phyloP scores from a whole-genome alignment of 1,140 invertebrate species.

The Nylanderia fulva region DNA sequence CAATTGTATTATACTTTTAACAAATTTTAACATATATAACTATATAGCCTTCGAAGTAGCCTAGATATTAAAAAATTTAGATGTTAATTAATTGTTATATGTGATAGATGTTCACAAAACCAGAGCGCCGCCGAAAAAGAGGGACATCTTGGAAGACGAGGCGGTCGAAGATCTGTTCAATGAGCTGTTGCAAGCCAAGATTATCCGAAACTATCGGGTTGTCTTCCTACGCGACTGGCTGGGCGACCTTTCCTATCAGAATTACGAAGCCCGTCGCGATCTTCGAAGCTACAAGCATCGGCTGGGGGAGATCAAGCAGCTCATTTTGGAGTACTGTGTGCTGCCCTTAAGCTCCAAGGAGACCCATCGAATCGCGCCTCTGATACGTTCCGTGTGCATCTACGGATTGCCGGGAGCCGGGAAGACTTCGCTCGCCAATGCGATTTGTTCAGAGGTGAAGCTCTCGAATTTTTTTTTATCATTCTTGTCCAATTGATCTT shows the following conservation, averaged over 20 bases:
- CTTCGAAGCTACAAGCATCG: constrained; percentile 81
- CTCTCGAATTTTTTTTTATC: background rate
- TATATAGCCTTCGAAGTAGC: too few relatives aligned
- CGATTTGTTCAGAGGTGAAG: constrained; percentile 86
- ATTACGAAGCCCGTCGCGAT: constrained; percentile 77
- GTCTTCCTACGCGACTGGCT: constrained; percentile 77
- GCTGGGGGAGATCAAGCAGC: constrained; percentile 86
- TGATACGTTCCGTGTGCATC: constrained; percentile 88
- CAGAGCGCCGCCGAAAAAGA: constrained; percentile 83
- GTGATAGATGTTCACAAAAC: background rate
- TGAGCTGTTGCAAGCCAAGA: constrained; percentile 86
- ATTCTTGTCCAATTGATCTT: too few relatives aligned
- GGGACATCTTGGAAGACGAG: constrained; percentile 87
- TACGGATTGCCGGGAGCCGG: constrained; percentile 87
- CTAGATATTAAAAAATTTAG: background rate
- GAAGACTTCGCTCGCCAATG: constrained; percentile 88
- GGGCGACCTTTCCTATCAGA: constrained; percentile 82
- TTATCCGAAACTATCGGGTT: constrained; percentile 78
- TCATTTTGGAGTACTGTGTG: constrained; percentile 89
- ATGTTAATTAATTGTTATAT: background rate
- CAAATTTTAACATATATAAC: background rate
- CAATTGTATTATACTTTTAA: background rate
- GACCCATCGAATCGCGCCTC: constrained; percentile 86
- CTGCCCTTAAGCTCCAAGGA: constrained; percentile 88
- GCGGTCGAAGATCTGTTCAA: constrained; percentile 86